These are phyloP conservation scores for Aphidius colemani DNA, from an alignment of 2,888 invertebrate species.

Conservation along the genomic window DNA sequence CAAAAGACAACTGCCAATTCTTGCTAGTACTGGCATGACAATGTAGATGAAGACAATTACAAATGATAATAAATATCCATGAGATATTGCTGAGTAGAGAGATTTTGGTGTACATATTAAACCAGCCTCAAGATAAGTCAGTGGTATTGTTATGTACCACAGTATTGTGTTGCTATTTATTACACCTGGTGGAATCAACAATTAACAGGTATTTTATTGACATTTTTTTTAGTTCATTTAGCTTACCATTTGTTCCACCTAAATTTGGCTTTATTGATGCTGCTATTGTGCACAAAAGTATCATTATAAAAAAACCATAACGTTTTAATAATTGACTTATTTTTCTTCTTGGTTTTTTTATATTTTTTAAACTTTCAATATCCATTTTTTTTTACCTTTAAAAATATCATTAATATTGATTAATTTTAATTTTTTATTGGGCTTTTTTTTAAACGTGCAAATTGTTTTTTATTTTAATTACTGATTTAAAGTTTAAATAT, in stretches of 20 bases:
- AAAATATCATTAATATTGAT: not conserved
- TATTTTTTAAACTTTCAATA: conserved; percentile 1
- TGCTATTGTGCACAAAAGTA: conserved; percentile 52
- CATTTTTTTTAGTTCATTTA: conserved; percentile 10
- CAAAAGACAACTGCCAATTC: conserved; percentile 46
- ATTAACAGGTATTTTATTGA: not conserved
- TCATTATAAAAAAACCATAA: conserved; percentile 52
- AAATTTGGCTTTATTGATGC: conserved; percentile 51
- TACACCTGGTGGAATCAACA: conserved; percentile 40
- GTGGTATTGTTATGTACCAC: conserved; percentile 54
- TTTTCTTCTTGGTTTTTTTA: conserved; percentile 28
- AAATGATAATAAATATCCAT: conserved; percentile 50
- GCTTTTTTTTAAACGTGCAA: too few species aligned
- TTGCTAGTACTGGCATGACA: conserved; percentile 50
- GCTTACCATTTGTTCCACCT: conserved; percentile 50
- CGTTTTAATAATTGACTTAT: conserved; percentile 38
- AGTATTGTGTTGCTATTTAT: conserved; percentile 52
- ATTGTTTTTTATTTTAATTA: too few species aligned
- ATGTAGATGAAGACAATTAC: conserved; percentile 52
- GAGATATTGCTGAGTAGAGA: conserved; percentile 45
- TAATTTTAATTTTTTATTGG: not conserved
- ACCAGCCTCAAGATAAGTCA: conserved; percentile 56
- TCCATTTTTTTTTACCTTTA: conserved; percentile 10
- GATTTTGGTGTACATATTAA: conserved; percentile 48
- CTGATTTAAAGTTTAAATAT: not conserved